Base-by-base conservation (phyloP, 2,888 invertebrate species). In the Synanthedon andrenaeformis region DNA sequence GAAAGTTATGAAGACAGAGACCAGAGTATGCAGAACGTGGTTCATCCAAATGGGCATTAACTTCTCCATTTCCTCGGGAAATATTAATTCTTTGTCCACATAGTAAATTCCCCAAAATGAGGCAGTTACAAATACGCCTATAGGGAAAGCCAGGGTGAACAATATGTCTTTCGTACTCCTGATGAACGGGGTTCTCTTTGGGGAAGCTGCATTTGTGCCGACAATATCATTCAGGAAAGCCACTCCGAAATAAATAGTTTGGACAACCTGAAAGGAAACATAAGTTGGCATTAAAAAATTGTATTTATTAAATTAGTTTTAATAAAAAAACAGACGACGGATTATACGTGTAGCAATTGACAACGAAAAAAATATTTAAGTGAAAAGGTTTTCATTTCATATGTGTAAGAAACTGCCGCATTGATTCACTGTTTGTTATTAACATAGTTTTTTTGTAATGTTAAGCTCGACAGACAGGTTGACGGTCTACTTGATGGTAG, bases 21-120 rank as follows among this genome's bases (percentile, higher is more conserved):
- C 93, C 60, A 92, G 90, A 1, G 96, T 95, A 76, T 97, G 97
- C 90, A 95, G 91, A 0, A 92, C 83, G 72, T 97, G 97, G 75
- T 98, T 98, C 28, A 96, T 77, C 97, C 97, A 97, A 35, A 76
- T 76, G 2, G 98, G 97, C 65, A 96, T 94, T 55, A 92, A 91
- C n/a, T 89, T 82, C 68, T 95, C 96, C 53, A 97, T 74, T 3
- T 89, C 89, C 63, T 90, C 91, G 0, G 97, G 97, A 67, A 95
- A 93, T 23, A 98, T 94, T n/a, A 97, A 82, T 64, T 96, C 94
- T 58, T 96, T 91, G 75, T 98, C 94, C 41, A 96, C 89, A 23
- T 90, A 84, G 85, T 94, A 96, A 19, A 98, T 79, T 0, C 89
- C 84, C 98, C 98, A 98, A 76, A 97, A 98, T 3, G 93, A 91